phyloP scores from a whole-genome alignment of 2,888 invertebrate species.

The Ferdinandea cuprea region DNA sequence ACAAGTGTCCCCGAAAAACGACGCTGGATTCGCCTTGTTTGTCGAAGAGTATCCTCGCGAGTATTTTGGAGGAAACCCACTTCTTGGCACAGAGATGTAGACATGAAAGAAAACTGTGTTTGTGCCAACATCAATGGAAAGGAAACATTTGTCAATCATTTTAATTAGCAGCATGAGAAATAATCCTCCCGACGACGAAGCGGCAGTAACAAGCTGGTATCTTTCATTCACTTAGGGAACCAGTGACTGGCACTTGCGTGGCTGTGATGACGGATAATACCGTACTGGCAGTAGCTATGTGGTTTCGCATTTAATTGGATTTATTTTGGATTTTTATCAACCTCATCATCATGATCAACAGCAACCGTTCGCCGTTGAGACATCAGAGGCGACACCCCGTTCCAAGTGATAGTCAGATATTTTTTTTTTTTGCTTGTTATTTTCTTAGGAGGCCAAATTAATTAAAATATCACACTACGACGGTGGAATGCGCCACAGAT shows the following conservation, averaged over 20 bases:
- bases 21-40: neutral
- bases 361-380: constrained; percentile 12
- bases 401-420: constrained; percentile 27
- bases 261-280: constrained; percentile 65
- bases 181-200: constrained; percentile 68
- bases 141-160: constrained; percentile 76
- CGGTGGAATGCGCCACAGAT: constrained; percentile 17
- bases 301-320: constrained; percentile 70
- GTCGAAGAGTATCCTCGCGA: neutral
- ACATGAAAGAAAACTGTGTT: constrained; percentile 73
- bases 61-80: constrained; percentile 29
- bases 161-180: constrained; percentile 75
- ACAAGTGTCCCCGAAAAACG: constrained; percentile 41
- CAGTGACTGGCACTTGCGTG: constrained; percentile 34
- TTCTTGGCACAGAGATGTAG: constrained; percentile 51
- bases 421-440: neutral
- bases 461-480: constrained; percentile 70
- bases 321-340: constrained; percentile 71
- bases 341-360: constrained; percentile 22
- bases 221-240: neutral
- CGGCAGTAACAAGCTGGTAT: constrained; percentile 53
- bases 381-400: constrained; percentile 44
- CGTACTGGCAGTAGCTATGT: constrained; percentile 20
- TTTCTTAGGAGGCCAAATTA: constrained; percentile 46
- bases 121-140: constrained; percentile 75